Percentiles rank a stretch among this genome's conserved stretches.
These are phyloP conservation scores for Noctua janthe DNA, from an alignment of 2,888 invertebrate genomes.

Conservation along the genomic window DNA sequence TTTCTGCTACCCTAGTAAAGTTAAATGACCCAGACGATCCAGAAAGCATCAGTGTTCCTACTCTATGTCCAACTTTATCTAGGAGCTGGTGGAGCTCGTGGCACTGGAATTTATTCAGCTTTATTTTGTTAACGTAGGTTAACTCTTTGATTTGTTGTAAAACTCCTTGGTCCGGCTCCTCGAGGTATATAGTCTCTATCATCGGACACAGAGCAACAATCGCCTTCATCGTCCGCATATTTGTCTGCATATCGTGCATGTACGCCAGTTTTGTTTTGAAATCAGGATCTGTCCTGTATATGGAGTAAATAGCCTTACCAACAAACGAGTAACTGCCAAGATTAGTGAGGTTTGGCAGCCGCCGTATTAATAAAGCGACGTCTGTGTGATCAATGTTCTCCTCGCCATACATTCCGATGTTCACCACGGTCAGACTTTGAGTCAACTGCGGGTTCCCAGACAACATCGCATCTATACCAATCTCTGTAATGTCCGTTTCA, in stretches of 20 bases:
- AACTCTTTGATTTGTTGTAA: constrained; percentile 87
- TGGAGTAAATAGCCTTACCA: constrained; percentile 91
- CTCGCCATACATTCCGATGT: constrained; percentile 93
- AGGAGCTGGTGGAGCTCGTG: constrained; percentile 91
- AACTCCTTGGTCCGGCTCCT: constrained; percentile 91
- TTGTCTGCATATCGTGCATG: constrained; percentile 92
- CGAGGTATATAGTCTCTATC: constrained; percentile 92
- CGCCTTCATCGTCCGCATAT: constrained; percentile 90
- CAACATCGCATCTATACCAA: constrained; percentile 91
- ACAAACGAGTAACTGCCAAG: constrained; percentile 93
- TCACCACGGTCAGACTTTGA: constrained; percentile 90
- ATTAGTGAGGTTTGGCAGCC: constrained; percentile 92
- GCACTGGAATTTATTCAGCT: constrained; percentile 91
- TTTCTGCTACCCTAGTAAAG: constrained; percentile 90
- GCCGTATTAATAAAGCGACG: constrained; percentile 91
- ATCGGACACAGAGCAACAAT: constrained; percentile 91
- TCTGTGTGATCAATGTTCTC: constrained; percentile 92
- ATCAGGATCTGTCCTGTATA: constrained; percentile 88
- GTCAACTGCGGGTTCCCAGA: constrained; percentile 88
- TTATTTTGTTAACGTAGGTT: constrained; percentile 89
- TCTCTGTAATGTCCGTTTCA: constrained; percentile 92
- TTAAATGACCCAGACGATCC: constrained; percentile 90
- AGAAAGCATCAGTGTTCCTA: constrained; percentile 90
- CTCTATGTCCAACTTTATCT: constrained; percentile 89
- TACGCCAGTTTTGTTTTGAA: constrained; percentile 92